Evolutionary conservation across 2,888 invertebrate genomes (phyloP), one percentile per base, ranked within the genome.

Genomic region (Lissonota sp.): DNA sequence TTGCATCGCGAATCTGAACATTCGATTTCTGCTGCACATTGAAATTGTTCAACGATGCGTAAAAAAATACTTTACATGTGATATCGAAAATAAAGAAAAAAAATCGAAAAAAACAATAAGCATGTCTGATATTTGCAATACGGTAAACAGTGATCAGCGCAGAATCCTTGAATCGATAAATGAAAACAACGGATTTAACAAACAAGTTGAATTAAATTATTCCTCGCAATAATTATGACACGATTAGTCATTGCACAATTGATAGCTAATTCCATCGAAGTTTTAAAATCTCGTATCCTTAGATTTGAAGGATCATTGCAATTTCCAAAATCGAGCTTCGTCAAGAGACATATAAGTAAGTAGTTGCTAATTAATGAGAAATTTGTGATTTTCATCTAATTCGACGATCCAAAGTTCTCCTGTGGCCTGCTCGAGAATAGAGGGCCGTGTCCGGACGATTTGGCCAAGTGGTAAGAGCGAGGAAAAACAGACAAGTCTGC

Each of bases 121-220:
- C 16, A 55, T 6, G 37, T 37, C 49, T 46, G 55, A 63, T 71
- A 55, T 71, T 75, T 71, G 55, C 67, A 63, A 57, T 57, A 53
- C 71, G 67, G 57, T 71, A 71, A 71, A 72, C 80, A 55, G 26
- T 66, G 39, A 16, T 26, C 12, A 63, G 51, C 16, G 53, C 63
- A 51, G 64, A 39, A 79, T 79, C 79, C 70, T 79, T 74, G 79
- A 51, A 64, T 73, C 57, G 42, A 53, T 39, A 16, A 44, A 46
- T 39, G 26, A 70, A 10, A 16, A 44, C 42, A n/a, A 42, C 42
- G 57, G 26, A 57, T 8, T 26, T 69, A 53, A 63, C n/a, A 16
- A 79, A 44, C 16, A 37, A 64, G 26, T 6, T 66, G 49, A 10
- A n/a, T 42, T 49, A 8, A n/a, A 46, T 69, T 53, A 69, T 63